A percentile compares a stretch with the other conserved stretches of the same genome.
These are phyloP conservation scores for Trachelus iudaicus DNA, from an alignment of 2,888 invertebrate genomes.

Conservation along the genomic window DNA sequence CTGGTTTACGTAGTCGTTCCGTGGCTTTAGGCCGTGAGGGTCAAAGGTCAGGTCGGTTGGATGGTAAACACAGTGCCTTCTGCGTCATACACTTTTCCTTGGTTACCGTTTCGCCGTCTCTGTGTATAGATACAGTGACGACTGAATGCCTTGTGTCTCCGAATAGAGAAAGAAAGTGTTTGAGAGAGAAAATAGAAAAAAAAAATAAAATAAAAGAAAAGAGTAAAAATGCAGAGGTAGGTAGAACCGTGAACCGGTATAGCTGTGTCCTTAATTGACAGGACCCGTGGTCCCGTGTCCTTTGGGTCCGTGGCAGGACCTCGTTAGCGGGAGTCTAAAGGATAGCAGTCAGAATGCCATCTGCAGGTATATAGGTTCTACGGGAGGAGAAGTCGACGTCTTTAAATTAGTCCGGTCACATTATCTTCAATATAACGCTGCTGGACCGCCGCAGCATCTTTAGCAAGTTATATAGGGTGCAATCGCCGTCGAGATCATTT, in stretches of 20 bases:
- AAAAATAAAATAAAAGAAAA: slow-evolving; percentile 29
- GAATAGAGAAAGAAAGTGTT: background rate
- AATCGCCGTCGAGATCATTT: background rate
- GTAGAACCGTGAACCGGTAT: slow-evolving; percentile 64
- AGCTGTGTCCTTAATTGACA: slow-evolving; percentile 66
- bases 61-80: background rate
- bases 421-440: background rate
- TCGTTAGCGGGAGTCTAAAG: slow-evolving; percentile 50
- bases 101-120: background rate
- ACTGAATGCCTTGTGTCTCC: background rate
- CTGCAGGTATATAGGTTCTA: slow-evolving; percentile 43
- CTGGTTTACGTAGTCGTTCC: background rate
- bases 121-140: background rate
- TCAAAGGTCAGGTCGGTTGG: background rate
- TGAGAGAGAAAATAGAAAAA: slow-evolving; percentile 35
- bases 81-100: background rate
- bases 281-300: slow-evolving; percentile 56
- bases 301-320: slow-evolving; percentile 60
- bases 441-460: background rate
- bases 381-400: slow-evolving; percentile 43
- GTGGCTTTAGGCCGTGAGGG: background rate
- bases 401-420: slow-evolving; percentile 63
- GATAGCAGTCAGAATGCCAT: slow-evolving; percentile 49
- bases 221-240: slow-evolving; percentile 31
- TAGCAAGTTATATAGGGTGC: background rate